Conservation (phyloP, 2,888 invertebrate species). For the Cheilosia grossa region DNA sequence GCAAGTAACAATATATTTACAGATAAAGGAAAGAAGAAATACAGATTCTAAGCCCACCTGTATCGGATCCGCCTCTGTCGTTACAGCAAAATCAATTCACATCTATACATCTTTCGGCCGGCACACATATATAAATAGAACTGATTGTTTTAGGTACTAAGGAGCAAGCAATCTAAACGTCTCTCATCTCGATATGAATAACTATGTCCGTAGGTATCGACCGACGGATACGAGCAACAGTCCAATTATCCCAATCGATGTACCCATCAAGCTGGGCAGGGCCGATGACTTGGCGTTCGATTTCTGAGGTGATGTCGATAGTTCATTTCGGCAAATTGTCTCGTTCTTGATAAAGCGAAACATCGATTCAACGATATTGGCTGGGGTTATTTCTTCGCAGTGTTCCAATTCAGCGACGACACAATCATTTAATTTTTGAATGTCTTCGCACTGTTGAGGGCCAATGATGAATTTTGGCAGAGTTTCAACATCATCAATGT, state of each 20-base stretch:
- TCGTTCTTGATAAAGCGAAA: slow-evolving; percentile 81
- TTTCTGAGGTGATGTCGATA: slow-evolving; percentile 55
- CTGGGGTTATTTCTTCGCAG: slow-evolving; percentile 80
- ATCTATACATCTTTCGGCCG: slow-evolving; percentile 37
- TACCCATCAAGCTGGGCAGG: slow-evolving; percentile 20
- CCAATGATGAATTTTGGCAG: slow-evolving; percentile 87
- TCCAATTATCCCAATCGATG: slow-evolving; percentile 15
- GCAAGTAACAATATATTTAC: background rate
- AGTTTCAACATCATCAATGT: slow-evolving; percentile 82
- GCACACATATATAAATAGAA: slow-evolving; percentile 56
- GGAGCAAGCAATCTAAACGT: slow-evolving; percentile 54
- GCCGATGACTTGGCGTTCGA: slow-evolving; percentile 22
- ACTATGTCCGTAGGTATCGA: slow-evolving; percentile 58
- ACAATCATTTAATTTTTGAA: slow-evolving; percentile 79
- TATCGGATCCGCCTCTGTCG: slow-evolving; percentile 36
- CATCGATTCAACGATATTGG: slow-evolving; percentile 81
- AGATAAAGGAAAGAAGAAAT: background rate
- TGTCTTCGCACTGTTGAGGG: slow-evolving; percentile 82
- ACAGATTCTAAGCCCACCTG: slow-evolving; percentile 33
- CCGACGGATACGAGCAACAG: slow-evolving; percentile 28
- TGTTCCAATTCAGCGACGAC: slow-evolving; percentile 79
- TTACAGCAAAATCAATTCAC: slow-evolving; percentile 49
- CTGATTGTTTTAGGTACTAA: slow-evolving; percentile 65
- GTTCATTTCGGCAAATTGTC: slow-evolving; percentile 78
- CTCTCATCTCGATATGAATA: slow-evolving; percentile 28